A percentile compares a stretch with the other conserved stretches of the same genome.
Conservation (phyloP, 2,888 invertebrate species). For the Morpho deidamia region DNA sequence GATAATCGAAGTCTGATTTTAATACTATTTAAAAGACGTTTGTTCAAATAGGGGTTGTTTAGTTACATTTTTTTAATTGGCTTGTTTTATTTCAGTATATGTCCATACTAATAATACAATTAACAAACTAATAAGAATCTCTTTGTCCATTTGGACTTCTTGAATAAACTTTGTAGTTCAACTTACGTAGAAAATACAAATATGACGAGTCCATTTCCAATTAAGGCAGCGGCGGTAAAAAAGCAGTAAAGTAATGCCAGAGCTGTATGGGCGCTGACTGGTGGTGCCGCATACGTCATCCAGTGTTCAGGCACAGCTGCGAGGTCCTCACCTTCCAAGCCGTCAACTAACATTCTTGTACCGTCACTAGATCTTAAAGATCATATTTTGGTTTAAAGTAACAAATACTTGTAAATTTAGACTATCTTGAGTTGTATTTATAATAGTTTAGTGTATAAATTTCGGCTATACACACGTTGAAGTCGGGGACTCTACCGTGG, state of each 20-base stretch:
- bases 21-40: no score
- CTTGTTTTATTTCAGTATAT: no score
- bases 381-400: not conserved
- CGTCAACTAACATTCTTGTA: conserved; percentile 83
- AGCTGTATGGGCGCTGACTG: conserved; percentile 88
- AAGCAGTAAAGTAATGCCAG: conserved; percentile 87
- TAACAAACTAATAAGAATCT: not conserved
- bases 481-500: no score
- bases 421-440: no score
- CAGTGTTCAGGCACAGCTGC: conserved; percentile 89
- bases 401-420: conserved; percentile 14
- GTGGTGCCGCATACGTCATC: conserved; percentile 88
- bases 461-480: no score
- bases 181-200: conserved; percentile 90
- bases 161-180: not conserved
- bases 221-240: conserved; percentile 83
- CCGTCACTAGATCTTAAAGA: conserved; percentile 42
- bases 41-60: no score
- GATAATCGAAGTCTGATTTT: no score
- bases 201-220: conserved; percentile 91
- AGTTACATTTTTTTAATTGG: no score
- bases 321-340: conserved; percentile 86
- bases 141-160: not conserved
- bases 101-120: not conserved
- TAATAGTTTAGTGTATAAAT: no score